Conservation (phyloP, 2,113 vertebrate genomes). For the Otis tarda region DNA sequence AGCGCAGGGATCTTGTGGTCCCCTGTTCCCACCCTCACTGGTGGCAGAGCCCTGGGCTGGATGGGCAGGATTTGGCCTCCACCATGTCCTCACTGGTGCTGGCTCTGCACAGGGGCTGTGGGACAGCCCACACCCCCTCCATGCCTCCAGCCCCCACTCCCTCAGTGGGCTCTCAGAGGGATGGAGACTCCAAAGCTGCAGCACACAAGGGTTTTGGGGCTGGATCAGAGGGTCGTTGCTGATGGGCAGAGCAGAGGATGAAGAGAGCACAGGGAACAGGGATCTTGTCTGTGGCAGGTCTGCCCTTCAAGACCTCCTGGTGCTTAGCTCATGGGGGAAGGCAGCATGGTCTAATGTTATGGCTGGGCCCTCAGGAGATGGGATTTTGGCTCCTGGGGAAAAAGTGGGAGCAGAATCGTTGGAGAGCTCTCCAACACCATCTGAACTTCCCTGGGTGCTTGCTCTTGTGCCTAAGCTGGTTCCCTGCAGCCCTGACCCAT, state of each 20-base stretch:
- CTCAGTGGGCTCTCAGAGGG: fast-evolving
- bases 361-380: background rate
- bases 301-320: background rate
- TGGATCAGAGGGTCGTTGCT: background rate
- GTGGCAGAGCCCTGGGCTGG: background rate
- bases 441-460: background rate
- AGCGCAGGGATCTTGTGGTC: fast-evolving
- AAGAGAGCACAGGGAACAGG: background rate
- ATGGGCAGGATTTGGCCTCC: background rate
- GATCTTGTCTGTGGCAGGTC: background rate
- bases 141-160: background rate
- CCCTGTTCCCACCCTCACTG: fast-evolving
- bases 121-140: background rate
- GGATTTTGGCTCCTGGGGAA: background rate
- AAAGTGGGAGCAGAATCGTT: background rate
- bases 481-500: background rate
- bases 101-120: background rate
- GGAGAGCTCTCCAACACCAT: background rate
- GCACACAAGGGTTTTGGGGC: background rate
- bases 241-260: background rate
- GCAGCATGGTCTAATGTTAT: background rate
- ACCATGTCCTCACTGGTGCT: background rate
- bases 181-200: background rate
- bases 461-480: background rate
- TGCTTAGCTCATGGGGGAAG: background rate